Conservation (phyloP, 1,140 invertebrate species). For the Helicorthomorpha holstii region DNA sequence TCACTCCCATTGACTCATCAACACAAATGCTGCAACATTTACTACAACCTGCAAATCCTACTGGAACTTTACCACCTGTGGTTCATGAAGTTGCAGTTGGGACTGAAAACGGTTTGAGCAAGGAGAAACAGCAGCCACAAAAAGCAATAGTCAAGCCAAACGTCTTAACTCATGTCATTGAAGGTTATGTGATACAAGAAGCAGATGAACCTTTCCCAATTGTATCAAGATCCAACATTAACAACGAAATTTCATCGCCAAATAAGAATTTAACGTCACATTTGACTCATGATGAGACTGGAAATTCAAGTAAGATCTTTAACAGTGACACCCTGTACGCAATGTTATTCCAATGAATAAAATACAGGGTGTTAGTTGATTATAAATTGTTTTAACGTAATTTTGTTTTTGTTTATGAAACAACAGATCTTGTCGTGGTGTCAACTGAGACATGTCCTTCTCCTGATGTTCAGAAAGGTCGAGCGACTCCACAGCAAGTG, state of each 20-base stretch:
- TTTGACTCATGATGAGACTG: conserved; percentile 14
- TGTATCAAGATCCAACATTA: not conserved
- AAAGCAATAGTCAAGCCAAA: conserved; percentile 92
- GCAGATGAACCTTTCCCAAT: conserved; percentile 19
- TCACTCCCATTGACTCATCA: too few species aligned
- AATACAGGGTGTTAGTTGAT: not conserved
- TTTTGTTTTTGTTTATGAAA: not conserved
- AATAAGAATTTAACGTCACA: not conserved
- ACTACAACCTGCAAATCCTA: too few species aligned
- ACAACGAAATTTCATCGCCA: not conserved
- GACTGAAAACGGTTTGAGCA: too few species aligned
- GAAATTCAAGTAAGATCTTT: conserved; percentile 22
- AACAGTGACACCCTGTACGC: conserved; percentile 5
- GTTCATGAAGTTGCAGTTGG: too few species aligned
- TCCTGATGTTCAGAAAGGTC: too few species aligned
- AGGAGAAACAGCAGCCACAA: conserved; percentile 20
- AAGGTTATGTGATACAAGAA: conserved; percentile 94
- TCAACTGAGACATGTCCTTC: too few species aligned
- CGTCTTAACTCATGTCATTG: conserved; percentile 88
- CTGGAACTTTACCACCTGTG: too few species aligned
- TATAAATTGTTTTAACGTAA: not conserved
- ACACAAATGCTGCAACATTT: too few species aligned
- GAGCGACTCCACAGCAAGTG: too few species aligned
- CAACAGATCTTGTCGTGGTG: not conserved
- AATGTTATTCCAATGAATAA: not conserved